Evolutionary conservation across 2,113 vertebrate genomes (phyloP).

Genomic region (Trichomycterus rosablanca): DNA sequence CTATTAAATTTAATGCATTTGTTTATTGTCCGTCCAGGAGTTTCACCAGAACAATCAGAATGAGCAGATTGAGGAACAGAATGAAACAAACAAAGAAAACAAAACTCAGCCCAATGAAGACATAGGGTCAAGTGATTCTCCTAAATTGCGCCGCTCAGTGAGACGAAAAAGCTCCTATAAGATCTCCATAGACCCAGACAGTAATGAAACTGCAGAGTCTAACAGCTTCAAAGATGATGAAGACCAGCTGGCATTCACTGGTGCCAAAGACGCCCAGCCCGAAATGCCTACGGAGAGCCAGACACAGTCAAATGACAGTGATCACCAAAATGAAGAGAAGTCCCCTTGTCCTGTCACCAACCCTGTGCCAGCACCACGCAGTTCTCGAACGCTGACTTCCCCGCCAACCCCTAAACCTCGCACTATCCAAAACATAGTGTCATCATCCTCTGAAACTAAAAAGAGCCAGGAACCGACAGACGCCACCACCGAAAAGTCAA

Average conservation of each 20-base stretch:
- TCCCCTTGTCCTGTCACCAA: accelerated
- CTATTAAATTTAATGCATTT: neutral
- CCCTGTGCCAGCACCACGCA: conserved; percentile 64
- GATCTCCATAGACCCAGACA: conserved; percentile 41
- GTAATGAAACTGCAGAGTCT: conserved; percentile 28
- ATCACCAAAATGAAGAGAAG: conserved; percentile 13
- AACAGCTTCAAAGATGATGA: conserved; percentile 2
- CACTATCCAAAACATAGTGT: conserved; percentile 36
- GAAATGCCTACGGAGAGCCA: conserved; percentile 10
- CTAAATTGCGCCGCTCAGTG: neutral
- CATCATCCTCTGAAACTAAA: neutral
- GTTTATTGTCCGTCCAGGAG: conserved; percentile 9
- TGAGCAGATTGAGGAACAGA: neutral
- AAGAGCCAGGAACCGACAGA: conserved; percentile 1
- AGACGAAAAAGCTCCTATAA: conserved; percentile 40
- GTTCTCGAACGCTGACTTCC: conserved; percentile 33
- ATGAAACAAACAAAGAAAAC: neutral
- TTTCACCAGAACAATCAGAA: neutral
- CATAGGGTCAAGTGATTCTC: neutral
- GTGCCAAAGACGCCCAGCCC: neutral
- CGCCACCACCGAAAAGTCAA: neutral
- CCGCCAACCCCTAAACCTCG: conserved; percentile 62
- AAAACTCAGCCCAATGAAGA: neutral
- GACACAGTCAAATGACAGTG: neutral
- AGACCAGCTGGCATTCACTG: conserved; percentile 9